These are phyloP conservation scores for Catotricha subobsoleta DNA, from an alignment of 2,888 invertebrate genomes.

Conservation along the genomic window DNA sequence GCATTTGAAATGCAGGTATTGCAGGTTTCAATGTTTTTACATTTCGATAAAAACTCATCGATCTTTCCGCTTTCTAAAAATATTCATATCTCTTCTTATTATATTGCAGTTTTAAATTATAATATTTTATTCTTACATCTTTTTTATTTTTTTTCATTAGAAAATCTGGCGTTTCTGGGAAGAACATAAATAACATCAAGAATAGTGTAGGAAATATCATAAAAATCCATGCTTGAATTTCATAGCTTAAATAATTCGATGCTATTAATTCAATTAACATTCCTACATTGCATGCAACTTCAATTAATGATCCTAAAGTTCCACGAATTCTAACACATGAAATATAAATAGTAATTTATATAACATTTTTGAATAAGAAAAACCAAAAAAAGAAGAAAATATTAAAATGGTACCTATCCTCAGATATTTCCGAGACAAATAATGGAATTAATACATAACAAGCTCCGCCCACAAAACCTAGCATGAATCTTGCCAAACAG, in stretches of 20 bases:
- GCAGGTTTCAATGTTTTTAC: neutral
- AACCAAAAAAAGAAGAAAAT: neutral
- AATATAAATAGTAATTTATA: neutral
- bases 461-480: conserved; percentile 25
- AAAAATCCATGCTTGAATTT: conserved; percentile 17
- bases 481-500: conserved; percentile 21
- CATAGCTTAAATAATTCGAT: conserved; percentile 20
- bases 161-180: conserved; percentile 7
- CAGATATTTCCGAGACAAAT: conserved; percentile 25
- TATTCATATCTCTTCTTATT: too few relatives aligned
- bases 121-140: neutral
- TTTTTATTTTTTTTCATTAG: neutral
- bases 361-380: neutral
- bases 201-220: neutral
- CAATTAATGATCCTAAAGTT: too few relatives aligned
- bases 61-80: neutral
- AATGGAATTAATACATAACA: conserved; percentile 21
- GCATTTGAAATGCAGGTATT: neutral
- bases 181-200: neutral
- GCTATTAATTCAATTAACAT: conserved; percentile 20
- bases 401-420: conserved; percentile 17
- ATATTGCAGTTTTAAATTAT: too few relatives aligned
- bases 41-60: conserved; percentile 1
- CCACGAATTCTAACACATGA: conserved; percentile 11
- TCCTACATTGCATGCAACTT: conserved; percentile 24